phyloP scores from a whole-genome alignment of 2,113 vertebrate species.

The Trogon melanurus region DNA sequence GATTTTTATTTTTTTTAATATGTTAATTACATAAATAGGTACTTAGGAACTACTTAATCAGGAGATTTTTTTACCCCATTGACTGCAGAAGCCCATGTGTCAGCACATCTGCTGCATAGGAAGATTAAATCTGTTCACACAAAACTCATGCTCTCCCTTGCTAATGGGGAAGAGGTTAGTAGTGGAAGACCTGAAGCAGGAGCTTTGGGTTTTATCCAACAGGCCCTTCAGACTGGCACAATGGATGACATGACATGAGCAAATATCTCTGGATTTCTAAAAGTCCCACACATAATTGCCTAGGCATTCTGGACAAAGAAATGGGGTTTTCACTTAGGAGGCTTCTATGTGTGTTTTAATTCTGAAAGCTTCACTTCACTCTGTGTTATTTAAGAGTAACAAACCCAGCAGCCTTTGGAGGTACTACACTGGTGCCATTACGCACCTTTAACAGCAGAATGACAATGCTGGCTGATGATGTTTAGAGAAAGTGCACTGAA shows the following conservation, averaged over 20 bases:
- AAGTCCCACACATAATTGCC: not conserved
- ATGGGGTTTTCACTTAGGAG: not conserved
- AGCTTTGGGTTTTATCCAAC: not conserved
- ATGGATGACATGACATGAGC: not conserved
- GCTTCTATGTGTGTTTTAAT: not conserved
- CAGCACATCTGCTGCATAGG: slow-evolving; percentile 49
- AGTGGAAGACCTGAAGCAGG: not conserved
- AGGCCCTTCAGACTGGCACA: not conserved
- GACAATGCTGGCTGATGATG: not conserved
- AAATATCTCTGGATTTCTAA: not conserved
- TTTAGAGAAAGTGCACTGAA: not conserved
- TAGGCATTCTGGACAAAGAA: not conserved
- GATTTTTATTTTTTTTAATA: not conserved
- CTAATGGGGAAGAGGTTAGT: not conserved
- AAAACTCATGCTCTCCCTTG: not conserved
- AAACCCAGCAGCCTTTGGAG: not conserved
- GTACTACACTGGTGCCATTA: not conserved
- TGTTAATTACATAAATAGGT: slow-evolving; percentile 31
- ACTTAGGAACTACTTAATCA: slow-evolving; percentile 38
- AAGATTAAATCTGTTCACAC: slow-evolving; percentile 48
- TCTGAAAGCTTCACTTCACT: not conserved
- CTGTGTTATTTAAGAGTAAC: not conserved
- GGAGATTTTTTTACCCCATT: slow-evolving; percentile 50
- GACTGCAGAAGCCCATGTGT: slow-evolving; percentile 40
- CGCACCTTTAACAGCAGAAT: not conserved